Percentiles rank a stretch among this genome's conserved stretches.
These are phyloP conservation scores for Sarcophaga carnaria DNA, from an alignment of 2,888 invertebrate species.

Conservation along the genomic window DNA sequence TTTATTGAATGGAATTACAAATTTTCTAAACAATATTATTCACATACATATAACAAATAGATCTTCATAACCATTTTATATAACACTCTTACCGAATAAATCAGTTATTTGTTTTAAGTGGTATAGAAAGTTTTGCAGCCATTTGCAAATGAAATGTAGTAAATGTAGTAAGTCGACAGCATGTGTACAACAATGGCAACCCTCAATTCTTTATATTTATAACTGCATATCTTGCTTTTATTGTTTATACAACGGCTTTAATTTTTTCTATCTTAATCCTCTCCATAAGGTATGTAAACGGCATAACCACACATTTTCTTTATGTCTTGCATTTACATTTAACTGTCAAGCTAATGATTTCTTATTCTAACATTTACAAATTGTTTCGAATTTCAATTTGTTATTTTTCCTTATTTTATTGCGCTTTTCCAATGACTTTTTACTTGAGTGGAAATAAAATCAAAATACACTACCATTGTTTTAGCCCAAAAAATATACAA, in stretches of 20 bases:
- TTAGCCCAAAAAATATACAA: slow-evolving; percentile 36
- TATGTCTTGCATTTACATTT: slow-evolving; percentile 40
- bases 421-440: slow-evolving; percentile 20
- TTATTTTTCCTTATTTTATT: slow-evolving; percentile 26
- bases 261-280: slow-evolving; percentile 40
- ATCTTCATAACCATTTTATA: too few species aligned
- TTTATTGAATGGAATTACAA: too few species aligned
- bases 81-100: too few species aligned
- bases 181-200: neutral
- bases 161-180: neutral
- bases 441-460: slow-evolving; percentile 8
- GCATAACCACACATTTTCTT: neutral
- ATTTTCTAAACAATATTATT: too few species aligned
- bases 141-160: too few species aligned
- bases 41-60: too few species aligned
- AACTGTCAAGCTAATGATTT: slow-evolving; percentile 68
- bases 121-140: too few species aligned
- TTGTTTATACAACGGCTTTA: neutral
- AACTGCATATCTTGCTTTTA: neutral
- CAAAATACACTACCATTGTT: slow-evolving; percentile 16
- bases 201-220: neutral
- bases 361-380: slow-evolving; percentile 67
- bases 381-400: slow-evolving; percentile 59
- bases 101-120: too few species aligned
- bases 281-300: neutral